Evolutionary conservation across 2,113 vertebrate species (phyloP).

Genomic region (Siphamia tubifer): DNA sequence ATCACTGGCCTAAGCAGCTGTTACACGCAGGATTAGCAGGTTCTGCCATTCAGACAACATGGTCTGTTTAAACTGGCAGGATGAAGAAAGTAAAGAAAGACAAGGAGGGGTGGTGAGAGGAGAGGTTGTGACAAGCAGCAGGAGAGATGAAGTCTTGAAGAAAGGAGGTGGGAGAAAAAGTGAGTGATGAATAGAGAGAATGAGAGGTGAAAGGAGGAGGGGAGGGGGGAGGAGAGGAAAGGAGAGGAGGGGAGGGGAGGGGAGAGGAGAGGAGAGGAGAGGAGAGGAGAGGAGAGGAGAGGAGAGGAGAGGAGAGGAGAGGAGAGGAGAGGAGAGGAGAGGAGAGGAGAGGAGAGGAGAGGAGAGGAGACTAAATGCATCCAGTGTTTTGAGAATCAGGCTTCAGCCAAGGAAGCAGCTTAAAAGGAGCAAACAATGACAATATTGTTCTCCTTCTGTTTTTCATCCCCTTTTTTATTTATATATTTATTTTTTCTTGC

Average conservation of each 20-base stretch:
- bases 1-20: constrained; percentile 65
- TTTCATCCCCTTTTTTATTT: constrained; percentile 6
- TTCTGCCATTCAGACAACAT: constrained; percentile 63
- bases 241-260: too few relatives aligned
- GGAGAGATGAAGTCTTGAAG: constrained; percentile 16
- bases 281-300: too few relatives aligned
- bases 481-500: constrained; percentile 5
- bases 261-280: constrained; percentile 28
- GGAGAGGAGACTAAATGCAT: too few relatives aligned
- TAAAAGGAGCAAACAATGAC: constrained; percentile 30
- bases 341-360: constrained; percentile 24
- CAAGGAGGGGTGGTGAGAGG: background rate
- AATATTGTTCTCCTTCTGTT: constrained; percentile 24
- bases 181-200: too few relatives aligned
- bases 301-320: constrained; percentile 27
- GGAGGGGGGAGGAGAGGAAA: constrained; percentile 27
- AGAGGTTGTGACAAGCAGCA: constrained; percentile 31
- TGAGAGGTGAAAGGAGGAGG: too few relatives aligned
- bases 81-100: constrained; percentile 32
- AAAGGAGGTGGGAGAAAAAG: background rate
- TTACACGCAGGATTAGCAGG: constrained; percentile 70
- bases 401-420: constrained; percentile 21
- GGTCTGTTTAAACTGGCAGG: constrained; percentile 52
- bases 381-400: constrained; percentile 12
- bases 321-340: too few relatives aligned